phyloP scores from a whole-genome alignment of 2,888 invertebrate genomes.

The Thysanoteuthis rhombus region DNA sequence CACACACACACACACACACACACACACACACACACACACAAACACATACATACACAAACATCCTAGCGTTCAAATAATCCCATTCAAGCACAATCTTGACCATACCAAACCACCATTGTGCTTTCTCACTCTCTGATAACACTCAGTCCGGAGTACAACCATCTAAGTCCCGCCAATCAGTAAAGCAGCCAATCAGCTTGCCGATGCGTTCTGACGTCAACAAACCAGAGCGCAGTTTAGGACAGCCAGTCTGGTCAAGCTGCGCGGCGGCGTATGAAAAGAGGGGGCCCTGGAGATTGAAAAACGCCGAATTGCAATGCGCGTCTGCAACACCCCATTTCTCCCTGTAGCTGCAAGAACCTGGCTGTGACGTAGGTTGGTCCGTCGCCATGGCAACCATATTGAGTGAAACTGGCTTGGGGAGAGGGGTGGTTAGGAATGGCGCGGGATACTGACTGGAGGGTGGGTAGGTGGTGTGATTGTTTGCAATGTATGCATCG shows the following conservation, averaged over 20 bases:
- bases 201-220: not conserved
- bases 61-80: no score
- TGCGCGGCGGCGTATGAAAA: not conserved
- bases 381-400: not conserved
- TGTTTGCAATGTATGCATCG: not conserved
- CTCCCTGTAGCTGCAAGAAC: not conserved
- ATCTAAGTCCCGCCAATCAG: not conserved
- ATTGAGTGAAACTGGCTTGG: not conserved
- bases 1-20: no score
- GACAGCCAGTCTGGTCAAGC: slow-evolving; percentile 12
- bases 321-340: not conserved
- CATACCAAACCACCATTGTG: not conserved
- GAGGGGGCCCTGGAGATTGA: not conserved
- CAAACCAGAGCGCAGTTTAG: not conserved
- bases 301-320: not conserved
- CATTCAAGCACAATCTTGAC: not conserved
- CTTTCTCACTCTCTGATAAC: not conserved
- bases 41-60: not conserved
- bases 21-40: not conserved
- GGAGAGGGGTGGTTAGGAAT: not conserved
- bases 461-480: not conserved
- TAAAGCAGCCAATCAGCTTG: not conserved
- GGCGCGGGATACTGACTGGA: not conserved
- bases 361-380: slow-evolving; percentile 12
- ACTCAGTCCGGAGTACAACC: not conserved